Percentiles rank a stretch among this genome's conserved stretches.
Evolutionary conservation across 1,140 invertebrate species (phyloP).

Genomic region (Potamilus streckersoni): DNA sequence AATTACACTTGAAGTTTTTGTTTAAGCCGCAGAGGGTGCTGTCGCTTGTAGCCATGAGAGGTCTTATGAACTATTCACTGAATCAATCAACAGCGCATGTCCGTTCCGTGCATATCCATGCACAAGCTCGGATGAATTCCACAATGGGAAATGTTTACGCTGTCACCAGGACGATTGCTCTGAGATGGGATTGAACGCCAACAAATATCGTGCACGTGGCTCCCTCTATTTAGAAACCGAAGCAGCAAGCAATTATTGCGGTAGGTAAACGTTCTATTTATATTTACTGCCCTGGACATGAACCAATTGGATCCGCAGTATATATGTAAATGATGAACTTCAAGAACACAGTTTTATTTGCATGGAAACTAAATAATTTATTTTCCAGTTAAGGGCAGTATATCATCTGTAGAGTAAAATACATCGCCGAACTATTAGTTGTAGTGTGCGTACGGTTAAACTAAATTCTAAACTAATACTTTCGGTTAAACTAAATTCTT

Average conservation of each 20-base stretch:
- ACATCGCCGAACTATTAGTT: no score
- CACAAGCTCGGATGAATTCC: slow-evolving; percentile 74
- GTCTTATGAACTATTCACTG: slow-evolving; percentile 86
- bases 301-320: no score
- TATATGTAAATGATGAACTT: no score
- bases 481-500: no score
- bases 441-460: no score
- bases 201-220: slow-evolving; percentile 32
- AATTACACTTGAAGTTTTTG: background rate
- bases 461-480: no score
- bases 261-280: slow-evolving; percentile 18
- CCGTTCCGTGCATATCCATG: slow-evolving; percentile 79
- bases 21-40: slow-evolving; percentile 42
- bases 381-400: no score
- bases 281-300: no score
- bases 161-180: slow-evolving; percentile 83
- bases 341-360: no score
- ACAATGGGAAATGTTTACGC: slow-evolving; percentile 81
- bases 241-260: slow-evolving; percentile 30
- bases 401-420: no score
- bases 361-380: no score
- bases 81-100: slow-evolving; percentile 82
- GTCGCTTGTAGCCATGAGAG: slow-evolving; percentile 88
- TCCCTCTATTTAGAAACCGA: slow-evolving; percentile 37
- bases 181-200: slow-evolving; percentile 63